Evolutionary conservation across 2,797 vertebrate species (phyloP).

Genomic region (Pelobates cultripes): DNA sequence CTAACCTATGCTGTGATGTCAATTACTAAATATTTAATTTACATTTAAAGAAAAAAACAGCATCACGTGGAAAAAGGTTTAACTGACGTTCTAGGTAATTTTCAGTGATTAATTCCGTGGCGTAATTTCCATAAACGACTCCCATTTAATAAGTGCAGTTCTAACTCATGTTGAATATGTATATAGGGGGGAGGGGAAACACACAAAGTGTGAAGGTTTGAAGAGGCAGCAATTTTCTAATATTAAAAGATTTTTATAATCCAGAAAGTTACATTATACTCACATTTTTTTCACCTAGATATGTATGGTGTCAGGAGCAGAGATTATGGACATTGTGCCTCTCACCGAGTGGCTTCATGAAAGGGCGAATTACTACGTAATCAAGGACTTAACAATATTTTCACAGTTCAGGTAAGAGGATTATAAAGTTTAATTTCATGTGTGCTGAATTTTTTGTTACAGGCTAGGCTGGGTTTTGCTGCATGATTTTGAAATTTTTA

Average conservation of each 20-base stretch:
- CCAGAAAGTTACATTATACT: neutral
- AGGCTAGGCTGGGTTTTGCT: neutral
- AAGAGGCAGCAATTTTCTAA: neutral
- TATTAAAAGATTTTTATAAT: neutral
- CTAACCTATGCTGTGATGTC: too few relatives aligned
- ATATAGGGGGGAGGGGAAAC: neutral
- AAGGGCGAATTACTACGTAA: constrained; percentile 60
- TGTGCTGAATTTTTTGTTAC: neutral
- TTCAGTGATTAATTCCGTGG: too few relatives aligned
- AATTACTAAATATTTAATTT: too few relatives aligned
- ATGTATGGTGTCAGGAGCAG: constrained; percentile 32
- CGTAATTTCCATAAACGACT: too few relatives aligned
- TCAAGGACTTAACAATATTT: constrained; percentile 65
- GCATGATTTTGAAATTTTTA: too few relatives aligned
- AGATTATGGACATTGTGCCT: constrained; percentile 59
- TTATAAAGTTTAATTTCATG: neutral
- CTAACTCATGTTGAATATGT: too few relatives aligned
- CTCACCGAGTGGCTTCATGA: constrained; percentile 66
- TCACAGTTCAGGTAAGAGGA: constrained; percentile 66
- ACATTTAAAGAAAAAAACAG: too few relatives aligned
- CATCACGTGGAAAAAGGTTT: too few relatives aligned
- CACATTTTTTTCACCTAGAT: constrained; percentile 50
- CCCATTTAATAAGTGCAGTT: too few relatives aligned
- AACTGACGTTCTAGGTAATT: too few relatives aligned
- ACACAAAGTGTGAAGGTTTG: neutral